Conservation (phyloP, 1,140 invertebrate genomes). For the Drosophila sp. region DNA sequence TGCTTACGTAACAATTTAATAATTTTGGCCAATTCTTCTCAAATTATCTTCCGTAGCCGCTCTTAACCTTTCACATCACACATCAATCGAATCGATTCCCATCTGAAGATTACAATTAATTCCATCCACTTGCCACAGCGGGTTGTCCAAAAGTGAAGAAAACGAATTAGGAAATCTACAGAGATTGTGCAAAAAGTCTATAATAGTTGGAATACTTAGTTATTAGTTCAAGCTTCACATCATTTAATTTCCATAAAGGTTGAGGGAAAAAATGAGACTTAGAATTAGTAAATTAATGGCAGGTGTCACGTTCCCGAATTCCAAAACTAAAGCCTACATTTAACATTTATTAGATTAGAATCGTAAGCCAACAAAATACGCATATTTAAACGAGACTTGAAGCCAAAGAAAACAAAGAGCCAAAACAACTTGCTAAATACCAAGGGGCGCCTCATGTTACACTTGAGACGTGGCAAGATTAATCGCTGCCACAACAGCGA, state of each 20-base stretch:
- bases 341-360: constrained; percentile 38
- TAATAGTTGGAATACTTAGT: constrained; percentile 36
- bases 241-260: constrained; percentile 48
- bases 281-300: constrained; percentile 39
- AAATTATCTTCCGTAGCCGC: constrained; percentile 53
- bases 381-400: constrained; percentile 18
- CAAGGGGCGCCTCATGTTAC: constrained; percentile 67
- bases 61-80: constrained; percentile 65
- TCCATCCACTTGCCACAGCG: constrained; percentile 57
- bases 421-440: constrained; percentile 56
- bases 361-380: constrained; percentile 28
- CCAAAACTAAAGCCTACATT: constrained; percentile 36
- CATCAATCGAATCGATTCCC: constrained; percentile 48
- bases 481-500: constrained; percentile 45
- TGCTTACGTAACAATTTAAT: constrained; percentile 18
- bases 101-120: constrained; percentile 78
- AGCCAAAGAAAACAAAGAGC: constrained; percentile 21
- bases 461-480: constrained; percentile 67
- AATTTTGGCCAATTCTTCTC: constrained; percentile 20
- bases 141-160: constrained; percentile 48
- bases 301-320: constrained; percentile 17
- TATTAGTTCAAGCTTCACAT: constrained; percentile 42
- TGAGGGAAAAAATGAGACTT: background rate
- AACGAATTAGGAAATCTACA: constrained; percentile 30
- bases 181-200: constrained; percentile 41